Evolutionary conservation across 2,113 vertebrate genomes (phyloP).

Genomic region (Piprites chloris): DNA sequence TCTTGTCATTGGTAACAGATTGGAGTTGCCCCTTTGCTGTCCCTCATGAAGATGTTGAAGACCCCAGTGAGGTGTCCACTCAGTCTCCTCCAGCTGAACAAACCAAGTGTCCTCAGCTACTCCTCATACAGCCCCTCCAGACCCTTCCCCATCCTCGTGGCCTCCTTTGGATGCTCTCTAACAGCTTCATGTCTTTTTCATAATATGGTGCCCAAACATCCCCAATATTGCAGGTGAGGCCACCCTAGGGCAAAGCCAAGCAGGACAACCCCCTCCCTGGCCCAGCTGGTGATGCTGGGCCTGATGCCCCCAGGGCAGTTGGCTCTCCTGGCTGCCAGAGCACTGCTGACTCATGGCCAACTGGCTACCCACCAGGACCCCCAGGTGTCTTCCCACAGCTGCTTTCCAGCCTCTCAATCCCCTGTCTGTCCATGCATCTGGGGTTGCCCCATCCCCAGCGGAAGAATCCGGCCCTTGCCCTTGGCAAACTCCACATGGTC

Average conservation of each 20-base stretch:
- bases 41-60: not conserved
- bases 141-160: not conserved
- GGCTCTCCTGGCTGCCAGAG: not conserved
- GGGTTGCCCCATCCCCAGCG: not conserved
- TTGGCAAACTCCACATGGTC: not conserved
- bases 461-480: not conserved
- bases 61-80: not conserved
- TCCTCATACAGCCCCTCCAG: not conserved
- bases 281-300: no score
- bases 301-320: not conserved
- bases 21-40: not conserved
- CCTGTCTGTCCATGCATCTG: not conserved
- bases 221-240: not conserved
- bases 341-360: not conserved
- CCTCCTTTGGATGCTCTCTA: no score
- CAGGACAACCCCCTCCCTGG: not conserved
- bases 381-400: not conserved
- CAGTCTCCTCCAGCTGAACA: not conserved
- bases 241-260: not conserved
- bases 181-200: not conserved
- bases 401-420: not conserved
- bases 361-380: not conserved
- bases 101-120: not conserved
- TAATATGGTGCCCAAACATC: not conserved
- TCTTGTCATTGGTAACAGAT: not conserved